phyloP scores from a whole-genome alignment of 1,140 invertebrate species.

The Diorhabda sublineata region DNA sequence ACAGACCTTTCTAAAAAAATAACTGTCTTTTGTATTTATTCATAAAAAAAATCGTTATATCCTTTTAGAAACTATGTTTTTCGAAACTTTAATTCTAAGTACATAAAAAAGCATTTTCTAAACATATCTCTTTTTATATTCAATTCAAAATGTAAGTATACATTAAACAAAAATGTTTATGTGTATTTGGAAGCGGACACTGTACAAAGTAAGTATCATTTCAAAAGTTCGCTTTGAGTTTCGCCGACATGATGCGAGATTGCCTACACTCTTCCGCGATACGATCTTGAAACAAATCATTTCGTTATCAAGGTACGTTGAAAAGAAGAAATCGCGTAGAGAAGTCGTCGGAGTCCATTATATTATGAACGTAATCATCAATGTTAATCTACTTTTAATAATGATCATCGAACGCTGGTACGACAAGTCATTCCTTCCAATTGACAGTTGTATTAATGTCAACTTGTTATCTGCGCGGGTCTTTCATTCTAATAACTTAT shows the following conservation, averaged over 20 bases:
- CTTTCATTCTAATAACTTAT: neutral
- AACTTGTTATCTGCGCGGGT: slow-evolving; percentile 1
- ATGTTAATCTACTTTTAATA: slow-evolving; percentile 12
- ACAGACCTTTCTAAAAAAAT: too few relatives aligned
- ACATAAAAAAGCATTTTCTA: too few relatives aligned
- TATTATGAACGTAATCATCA: slow-evolving; percentile 12
- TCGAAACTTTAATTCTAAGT: too few relatives aligned
- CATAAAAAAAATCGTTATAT: too few relatives aligned
- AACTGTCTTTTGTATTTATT: too few relatives aligned
- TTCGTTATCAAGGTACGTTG: slow-evolving; percentile 9
- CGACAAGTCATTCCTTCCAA: slow-evolving; percentile 8
- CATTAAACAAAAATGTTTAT: too few relatives aligned
- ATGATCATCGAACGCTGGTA: slow-evolving; percentile 4
- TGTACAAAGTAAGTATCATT: neutral
- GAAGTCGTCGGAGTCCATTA: neutral
- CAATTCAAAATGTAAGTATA: too few relatives aligned
- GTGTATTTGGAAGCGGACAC: neutral
- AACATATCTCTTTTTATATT: too few relatives aligned
- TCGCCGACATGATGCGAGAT: slow-evolving; percentile 9
- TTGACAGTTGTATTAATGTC: slow-evolving; percentile 12
- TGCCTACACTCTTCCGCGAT: slow-evolving; percentile 8
- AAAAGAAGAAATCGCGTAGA: slow-evolving; percentile 11
- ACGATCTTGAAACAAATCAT: slow-evolving; percentile 21
- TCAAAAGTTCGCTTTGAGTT: neutral
- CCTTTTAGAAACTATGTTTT: too few relatives aligned